Evolutionary conservation across 2,797 vertebrate genomes (phyloP).

Genomic region (Channallabes apus): DNA sequence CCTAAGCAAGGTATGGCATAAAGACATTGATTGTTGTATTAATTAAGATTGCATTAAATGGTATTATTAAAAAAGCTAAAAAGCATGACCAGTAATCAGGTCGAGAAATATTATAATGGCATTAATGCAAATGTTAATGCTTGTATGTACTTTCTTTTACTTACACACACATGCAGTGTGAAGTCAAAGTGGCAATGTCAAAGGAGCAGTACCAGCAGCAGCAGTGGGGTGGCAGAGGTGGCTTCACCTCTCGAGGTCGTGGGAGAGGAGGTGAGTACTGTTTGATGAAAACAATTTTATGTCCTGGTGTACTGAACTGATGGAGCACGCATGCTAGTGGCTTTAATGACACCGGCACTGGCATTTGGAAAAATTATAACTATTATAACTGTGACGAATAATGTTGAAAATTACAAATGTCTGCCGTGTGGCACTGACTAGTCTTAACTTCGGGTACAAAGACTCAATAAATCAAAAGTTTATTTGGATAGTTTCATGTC

Average conservation of each 20-base stretch:
- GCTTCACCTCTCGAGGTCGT: conserved; percentile 84
- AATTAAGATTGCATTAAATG: neutral
- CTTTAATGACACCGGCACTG: neutral
- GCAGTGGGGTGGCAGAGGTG: conserved; percentile 90
- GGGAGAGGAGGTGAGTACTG: conserved; percentile 88
- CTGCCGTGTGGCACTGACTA: neutral
- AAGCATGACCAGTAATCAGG: neutral
- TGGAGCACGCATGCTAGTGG: neutral
- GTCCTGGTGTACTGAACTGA: neutral
- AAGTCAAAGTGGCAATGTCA: conserved; percentile 98
- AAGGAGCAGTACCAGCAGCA: conserved; percentile 99
- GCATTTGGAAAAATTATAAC: neutral
- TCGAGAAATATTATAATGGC: neutral
- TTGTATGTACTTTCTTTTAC: conserved; percentile 14
- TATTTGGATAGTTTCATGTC: neutral
- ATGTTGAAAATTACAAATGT: neutral
- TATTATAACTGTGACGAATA: neutral
- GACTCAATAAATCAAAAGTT: neutral
- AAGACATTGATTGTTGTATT: too few species aligned
- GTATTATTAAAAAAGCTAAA: neutral
- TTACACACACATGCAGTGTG: conserved; percentile 78
- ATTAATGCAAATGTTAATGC: neutral
- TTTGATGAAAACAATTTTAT: neutral
- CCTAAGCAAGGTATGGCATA: conserved; percentile 88
- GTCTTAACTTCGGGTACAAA: neutral